Base-by-base conservation (phyloP, 2,113 vertebrate species). In the Onychostoma macrolepis region DNA sequence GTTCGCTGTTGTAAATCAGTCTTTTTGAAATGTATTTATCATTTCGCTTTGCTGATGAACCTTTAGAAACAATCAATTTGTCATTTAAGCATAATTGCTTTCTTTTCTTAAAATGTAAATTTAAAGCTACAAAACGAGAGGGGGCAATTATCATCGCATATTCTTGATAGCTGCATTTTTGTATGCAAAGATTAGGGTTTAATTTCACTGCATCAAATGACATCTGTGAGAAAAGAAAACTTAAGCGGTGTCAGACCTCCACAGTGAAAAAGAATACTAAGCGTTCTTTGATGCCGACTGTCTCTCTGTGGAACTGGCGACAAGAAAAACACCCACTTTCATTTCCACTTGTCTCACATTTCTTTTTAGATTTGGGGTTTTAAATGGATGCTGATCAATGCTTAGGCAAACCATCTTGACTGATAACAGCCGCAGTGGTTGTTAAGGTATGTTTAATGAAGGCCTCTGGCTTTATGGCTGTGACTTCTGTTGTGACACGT, bases 91-190 rank as follows among this genome's bases (percentile, higher is more conserved):
- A 4, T 56, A 74, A 84, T 87, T 79, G 83, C 24, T 30, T 81
- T 77, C 30, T 77, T 48, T 71, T 69, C 26, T 43, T 21, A 58
- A 61, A 63, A 53, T 72, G 61, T 86, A 41, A 71, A 71, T 84
- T 53, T 53, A 58, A 74, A 53, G 24, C 69, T 56, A 33, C 56
- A 13, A 81, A 89, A 84, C 80, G 76, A 84, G 65, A 85, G 36
- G 61, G 28, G 84, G 21, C 67, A 43, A 89, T 89, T 89, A 89
- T 80, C 78, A 88, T 50, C 0, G n/a, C 78, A 78, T 53, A 45
- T 71, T 80, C 53, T 75, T 86, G 75, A 84, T 63, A 77, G 19
- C 69, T 43, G 75, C 41, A 79, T 58, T 88, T 88, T 43, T 38
- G 63, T 86, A 61, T 26, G 48, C 63, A 84, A 45, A 84, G 85